Evolutionary conservation across 1,140 invertebrate species (phyloP).

Genomic region (Druon quercuslanigerum): DNA sequence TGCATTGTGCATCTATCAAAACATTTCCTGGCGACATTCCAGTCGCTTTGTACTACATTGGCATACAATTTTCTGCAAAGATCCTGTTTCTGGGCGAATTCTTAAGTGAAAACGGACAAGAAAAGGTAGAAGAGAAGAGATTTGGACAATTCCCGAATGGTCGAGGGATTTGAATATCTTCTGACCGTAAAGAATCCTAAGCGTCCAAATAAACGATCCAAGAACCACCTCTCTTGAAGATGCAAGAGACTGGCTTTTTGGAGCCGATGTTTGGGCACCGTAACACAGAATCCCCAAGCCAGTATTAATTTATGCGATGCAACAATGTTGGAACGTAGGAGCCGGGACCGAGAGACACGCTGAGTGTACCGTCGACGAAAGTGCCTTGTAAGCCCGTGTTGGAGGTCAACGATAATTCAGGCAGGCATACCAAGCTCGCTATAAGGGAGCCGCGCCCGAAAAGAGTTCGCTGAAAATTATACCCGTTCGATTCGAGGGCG

Average conservation of each 20-base stretch:
- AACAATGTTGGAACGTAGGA: slow-evolving; percentile 67
- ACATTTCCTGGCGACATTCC: slow-evolving; percentile 23
- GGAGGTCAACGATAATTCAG: slow-evolving; percentile 73
- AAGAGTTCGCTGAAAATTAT: slow-evolving; percentile 64
- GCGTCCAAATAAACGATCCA: slow-evolving; percentile 49
- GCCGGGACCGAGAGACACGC: slow-evolving; percentile 45
- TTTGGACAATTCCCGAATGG: slow-evolving; percentile 16
- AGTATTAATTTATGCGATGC: slow-evolving; percentile 72
- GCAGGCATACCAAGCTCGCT: slow-evolving; percentile 61
- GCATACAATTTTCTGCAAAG: too few species aligned
- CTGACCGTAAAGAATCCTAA: slow-evolving; percentile 55
- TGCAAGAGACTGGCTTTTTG: slow-evolving; percentile 43
- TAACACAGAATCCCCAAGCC: slow-evolving; percentile 63
- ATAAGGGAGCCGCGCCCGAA: slow-evolving; percentile 63
- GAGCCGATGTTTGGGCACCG: slow-evolving; percentile 56
- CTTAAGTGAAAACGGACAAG: neutral
- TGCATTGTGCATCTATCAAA: slow-evolving; percentile 26
- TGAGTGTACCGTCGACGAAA: slow-evolving; percentile 51
- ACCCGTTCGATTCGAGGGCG: slow-evolving; percentile 61
- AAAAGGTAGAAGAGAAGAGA: neutral
- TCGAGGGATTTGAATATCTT: slow-evolving; percentile 35
- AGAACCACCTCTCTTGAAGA: slow-evolving; percentile 34
- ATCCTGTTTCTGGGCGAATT: neutral
- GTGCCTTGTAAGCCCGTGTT: slow-evolving; percentile 68
- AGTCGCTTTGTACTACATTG: neutral